Conservation (phyloP, 2,888 invertebrate species). For the Euproctis similis region DNA sequence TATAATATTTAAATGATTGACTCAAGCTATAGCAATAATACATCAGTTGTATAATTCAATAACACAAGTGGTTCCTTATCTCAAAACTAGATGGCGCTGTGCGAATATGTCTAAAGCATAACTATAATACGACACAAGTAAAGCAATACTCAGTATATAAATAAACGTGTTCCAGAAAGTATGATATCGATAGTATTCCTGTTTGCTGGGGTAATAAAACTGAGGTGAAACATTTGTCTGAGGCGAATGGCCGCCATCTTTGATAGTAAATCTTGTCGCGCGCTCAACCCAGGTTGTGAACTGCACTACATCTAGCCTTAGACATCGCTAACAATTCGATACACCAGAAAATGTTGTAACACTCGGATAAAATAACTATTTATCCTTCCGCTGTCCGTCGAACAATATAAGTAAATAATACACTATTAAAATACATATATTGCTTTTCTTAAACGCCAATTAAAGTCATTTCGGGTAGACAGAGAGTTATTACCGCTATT, state of each 20-base stretch:
- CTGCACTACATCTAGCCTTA: constrained; percentile 25
- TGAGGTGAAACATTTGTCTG: constrained; percentile 65
- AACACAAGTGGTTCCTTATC: too few species aligned
- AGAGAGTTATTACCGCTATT: constrained; percentile 62
- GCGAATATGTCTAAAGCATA: too few species aligned
- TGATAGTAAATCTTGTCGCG: constrained; percentile 65
- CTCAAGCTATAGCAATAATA: too few species aligned
- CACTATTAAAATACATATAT: constrained; percentile 24
- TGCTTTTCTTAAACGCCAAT: constrained; percentile 37
- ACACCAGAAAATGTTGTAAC: constrained; percentile 16
- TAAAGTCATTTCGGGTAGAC: constrained; percentile 48
- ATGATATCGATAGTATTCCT: constrained; percentile 2
- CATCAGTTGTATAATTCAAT: too few species aligned
- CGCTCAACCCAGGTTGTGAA: constrained; percentile 36
- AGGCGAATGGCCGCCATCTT: constrained; percentile 34
- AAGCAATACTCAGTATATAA: constrained; percentile 14
- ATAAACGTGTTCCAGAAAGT: constrained; percentile 13
- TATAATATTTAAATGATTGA: too few species aligned
- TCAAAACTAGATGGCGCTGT: too few species aligned
- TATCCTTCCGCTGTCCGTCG: not conserved
- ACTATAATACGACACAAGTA: too few species aligned
- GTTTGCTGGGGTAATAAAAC: constrained; percentile 46
- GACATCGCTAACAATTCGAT: constrained; percentile 39
- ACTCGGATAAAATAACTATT: constrained; percentile 4
- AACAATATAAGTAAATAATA: constrained; percentile 15